Evolutionary conservation across 2,797 vertebrate genomes (phyloP), one percentile per base, ranked within the genome.

Genomic region (Argyrosomus regius): DNA sequence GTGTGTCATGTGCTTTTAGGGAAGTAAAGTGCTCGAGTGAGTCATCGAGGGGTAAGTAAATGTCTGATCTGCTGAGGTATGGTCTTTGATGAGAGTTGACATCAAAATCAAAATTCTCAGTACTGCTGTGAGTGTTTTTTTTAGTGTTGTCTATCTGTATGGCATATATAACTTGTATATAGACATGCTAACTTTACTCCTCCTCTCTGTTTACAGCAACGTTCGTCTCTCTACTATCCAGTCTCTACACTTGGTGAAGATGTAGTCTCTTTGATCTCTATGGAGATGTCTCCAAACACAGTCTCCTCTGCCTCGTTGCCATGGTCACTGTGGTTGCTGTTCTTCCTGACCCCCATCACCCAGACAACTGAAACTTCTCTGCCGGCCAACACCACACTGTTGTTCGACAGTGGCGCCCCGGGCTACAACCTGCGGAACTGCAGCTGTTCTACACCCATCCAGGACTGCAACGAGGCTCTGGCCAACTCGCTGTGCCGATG

Each of bases 401-500:
- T 95, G 64, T 94, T 94, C 1, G 83, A 89, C 81, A 84, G 88
- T 18, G 65, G 74, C 10, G 9, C 61, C n/a, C 80, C 87, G 2
- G 56, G 78, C 17, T 60, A 60, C 85, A 81, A 81, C 82, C 77
- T 95, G 71, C 86, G 91, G 45, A 94, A 91, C 86, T 95, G 94
- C 90, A 94, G 90, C 88, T 95, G 94, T 72, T 66, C 84, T 0
- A 5, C 43, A 0, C 66, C 54, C 1, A 5, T 94, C 20, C 75
- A 0, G 17, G 88, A 91, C 77, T 95, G 94, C 16, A 71, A 92
- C 18, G 86, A 93, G 61, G 77, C 84, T 4, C 77, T 88, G 52
- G 94, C 93, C 31, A 91, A 92, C 78, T 75, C 90, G 7, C 73
- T 87, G 65, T 95, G 94, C 83, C 85, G 84, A 72, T 95, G 94